Base-by-base conservation (phyloP, 2,113 vertebrate genomes). In the Loxodonta africana region DNA sequence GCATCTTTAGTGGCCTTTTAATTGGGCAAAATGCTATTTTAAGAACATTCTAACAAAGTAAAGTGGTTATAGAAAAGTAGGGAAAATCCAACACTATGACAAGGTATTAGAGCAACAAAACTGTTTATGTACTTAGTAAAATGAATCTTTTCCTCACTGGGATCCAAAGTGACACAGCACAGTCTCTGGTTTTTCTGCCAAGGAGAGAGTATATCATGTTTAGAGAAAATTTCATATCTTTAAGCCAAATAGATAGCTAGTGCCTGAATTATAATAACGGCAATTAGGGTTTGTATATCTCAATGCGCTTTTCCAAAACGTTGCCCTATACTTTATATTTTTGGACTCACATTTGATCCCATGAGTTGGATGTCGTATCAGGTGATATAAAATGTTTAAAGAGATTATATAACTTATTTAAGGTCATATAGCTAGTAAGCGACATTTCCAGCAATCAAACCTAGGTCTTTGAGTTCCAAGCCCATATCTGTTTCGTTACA, bases 1-100 rank as follows among this genome's bases (percentile, higher is more conserved):
- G 46, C 67, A 57, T 96, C 63, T 85, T 97, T 93, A 89, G 90
- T 96, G 77, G 28, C 14, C 83, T 62, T 73, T 92, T 95, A 86
- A 91, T 95, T 76, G n/a, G 81, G 53, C 17, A 90, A 95, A 95
- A 95, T 25, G 8, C 20, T 95, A 63, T 81, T 96, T 98, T 86
- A 77, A 92, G 88, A 87, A 69, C 46, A 86, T 93, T 57, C 21
- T 89, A 92, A 87, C 41, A 82, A 97, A 83, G 25, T 80, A 90
- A 82, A 94, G 25, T 83, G 86, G n/a, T 53, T 96, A 74, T 28
- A 87, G 81, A 44, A 82, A 67, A 83, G 20, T 65, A 65, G 26
- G 60, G 51, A 74, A 78, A 63, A 86, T 83, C 5, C 10, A 89
- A 37, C 1, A 73, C 67, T 48, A 77, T 73, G 63, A 14, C 53